phyloP scores from a whole-genome alignment of 2,113 vertebrate genomes.

The Theristicus caerulescens region DNA sequence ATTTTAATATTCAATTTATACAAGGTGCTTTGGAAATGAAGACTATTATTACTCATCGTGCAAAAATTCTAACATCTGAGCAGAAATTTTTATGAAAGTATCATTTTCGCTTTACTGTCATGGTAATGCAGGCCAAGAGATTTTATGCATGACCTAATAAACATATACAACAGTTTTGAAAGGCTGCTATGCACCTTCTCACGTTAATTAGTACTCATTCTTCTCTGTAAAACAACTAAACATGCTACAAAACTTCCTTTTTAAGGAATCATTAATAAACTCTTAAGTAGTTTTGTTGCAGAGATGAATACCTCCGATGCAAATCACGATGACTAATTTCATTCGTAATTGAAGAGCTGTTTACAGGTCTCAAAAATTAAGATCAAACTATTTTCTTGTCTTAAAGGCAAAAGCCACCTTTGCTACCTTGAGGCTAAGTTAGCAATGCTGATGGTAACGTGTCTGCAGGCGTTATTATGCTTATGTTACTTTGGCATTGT shows the following conservation, averaged over 20 bases:
- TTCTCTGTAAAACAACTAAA: background rate
- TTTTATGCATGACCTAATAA: background rate
- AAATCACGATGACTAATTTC: background rate
- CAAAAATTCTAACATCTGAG: slow-evolving; percentile 24
- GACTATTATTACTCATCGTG: background rate
- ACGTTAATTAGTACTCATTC: background rate
- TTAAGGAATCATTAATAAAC: background rate
- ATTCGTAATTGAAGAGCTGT: background rate
- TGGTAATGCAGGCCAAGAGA: background rate
- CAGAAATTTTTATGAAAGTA: background rate
- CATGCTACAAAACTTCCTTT: background rate
- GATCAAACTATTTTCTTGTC: background rate
- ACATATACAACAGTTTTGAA: background rate
- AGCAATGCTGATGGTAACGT: background rate
- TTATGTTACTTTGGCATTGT: background rate
- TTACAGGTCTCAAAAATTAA: background rate
- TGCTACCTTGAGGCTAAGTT: background rate
- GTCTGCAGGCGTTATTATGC: background rate
- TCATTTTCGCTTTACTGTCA: background rate
- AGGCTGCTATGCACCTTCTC: background rate
- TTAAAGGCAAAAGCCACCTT: background rate
- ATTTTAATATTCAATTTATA: slow-evolving; percentile 2
- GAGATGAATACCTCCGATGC: background rate
- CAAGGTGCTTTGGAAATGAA: slow-evolving; percentile 26
- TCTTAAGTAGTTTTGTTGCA: background rate